Conservation (phyloP, 2,113 vertebrate genomes). For the Maccullochella peelii region DNA sequence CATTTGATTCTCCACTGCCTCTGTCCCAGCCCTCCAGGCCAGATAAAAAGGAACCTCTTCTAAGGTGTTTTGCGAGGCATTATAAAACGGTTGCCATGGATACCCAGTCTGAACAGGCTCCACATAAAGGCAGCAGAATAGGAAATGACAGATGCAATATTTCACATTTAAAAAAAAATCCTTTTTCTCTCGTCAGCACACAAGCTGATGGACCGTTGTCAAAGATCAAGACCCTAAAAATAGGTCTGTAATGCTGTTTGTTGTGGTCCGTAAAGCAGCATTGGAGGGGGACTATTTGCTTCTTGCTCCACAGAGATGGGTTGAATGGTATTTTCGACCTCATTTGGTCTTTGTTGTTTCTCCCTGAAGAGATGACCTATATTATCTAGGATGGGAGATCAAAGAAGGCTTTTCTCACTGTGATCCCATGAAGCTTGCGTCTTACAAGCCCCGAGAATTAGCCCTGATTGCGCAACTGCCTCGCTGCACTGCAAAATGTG, state of each 20-base stretch:
- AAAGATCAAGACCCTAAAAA: conserved; percentile 62
- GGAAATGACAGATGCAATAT: conserved; percentile 76
- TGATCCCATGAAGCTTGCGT: conserved; percentile 65
- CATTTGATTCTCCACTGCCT: conserved; percentile 58
- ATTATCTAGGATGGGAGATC: conserved; percentile 81
- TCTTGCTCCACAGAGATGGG: conserved; percentile 64
- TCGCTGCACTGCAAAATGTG: conserved; percentile 58
- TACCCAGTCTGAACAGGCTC: conserved; percentile 76
- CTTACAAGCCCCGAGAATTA: conserved; percentile 56
- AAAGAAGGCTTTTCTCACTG: conserved; percentile 71
- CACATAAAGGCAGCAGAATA: conserved; percentile 70
- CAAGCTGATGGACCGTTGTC: conserved; percentile 32
- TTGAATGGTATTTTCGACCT: conserved; percentile 70
- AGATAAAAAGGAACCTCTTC: conserved; percentile 77
- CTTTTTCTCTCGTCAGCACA: conserved; percentile 22
- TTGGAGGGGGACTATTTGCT: conserved; percentile 44
- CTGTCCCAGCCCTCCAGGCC: conserved; percentile 66
- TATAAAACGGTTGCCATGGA: conserved; percentile 83
- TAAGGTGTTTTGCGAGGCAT: conserved; percentile 78
- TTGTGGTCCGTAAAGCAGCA: conserved; percentile 9
- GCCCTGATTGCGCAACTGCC: conserved; percentile 60
- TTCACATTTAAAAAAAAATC: conserved; percentile 61
- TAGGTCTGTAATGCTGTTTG: conserved; percentile 6
- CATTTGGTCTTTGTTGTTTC: conserved; percentile 78
- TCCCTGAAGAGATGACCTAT: conserved; percentile 81